phyloP scores from a whole-genome alignment of 1,140 invertebrate genomes.

The Pachyrhynchus sulphureomaculatus region DNA sequence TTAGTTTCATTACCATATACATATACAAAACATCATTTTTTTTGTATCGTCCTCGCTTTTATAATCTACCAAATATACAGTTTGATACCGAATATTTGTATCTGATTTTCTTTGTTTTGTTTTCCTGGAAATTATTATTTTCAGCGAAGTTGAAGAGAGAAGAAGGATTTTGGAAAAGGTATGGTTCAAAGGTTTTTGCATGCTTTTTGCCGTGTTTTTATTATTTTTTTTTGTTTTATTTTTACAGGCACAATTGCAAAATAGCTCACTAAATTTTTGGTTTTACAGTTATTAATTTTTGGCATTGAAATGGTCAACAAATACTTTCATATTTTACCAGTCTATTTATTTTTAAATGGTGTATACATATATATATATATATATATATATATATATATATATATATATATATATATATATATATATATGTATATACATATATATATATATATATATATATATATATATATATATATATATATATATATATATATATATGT shows the following conservation, averaged over 20 bases:
- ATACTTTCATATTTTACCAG: too few species aligned
- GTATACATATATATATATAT: too few species aligned
- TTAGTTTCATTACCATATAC: neutral
- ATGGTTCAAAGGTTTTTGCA: slow-evolving; percentile 25
- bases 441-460: too few species aligned
- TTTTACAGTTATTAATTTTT: too few species aligned
- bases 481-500: too few species aligned
- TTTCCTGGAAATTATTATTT: neutral
- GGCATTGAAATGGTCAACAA: too few species aligned
- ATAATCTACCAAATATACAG: slow-evolving; percentile 1
- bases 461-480: too few species aligned
- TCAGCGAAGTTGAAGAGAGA: neutral
- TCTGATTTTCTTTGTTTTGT: neutral
- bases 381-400: too few species aligned
- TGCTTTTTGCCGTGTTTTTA: slow-evolving; percentile 14
- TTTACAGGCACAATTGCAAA: neutral
- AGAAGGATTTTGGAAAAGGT: slow-evolving; percentile 3
- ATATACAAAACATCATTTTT: neutral
- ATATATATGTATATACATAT: too few species aligned
- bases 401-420: too few species aligned
- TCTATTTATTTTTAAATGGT: too few species aligned
- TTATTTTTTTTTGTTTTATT: neutral
- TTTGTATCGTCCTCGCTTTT: neutral
- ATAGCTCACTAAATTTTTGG: too few species aligned
- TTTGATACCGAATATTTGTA: neutral